Percentiles rank a stretch among this genome's conserved stretches.
These are phyloP conservation scores for Donacobius atricapilla DNA, from an alignment of 2,113 vertebrate genomes.

Conservation along the genomic window DNA sequence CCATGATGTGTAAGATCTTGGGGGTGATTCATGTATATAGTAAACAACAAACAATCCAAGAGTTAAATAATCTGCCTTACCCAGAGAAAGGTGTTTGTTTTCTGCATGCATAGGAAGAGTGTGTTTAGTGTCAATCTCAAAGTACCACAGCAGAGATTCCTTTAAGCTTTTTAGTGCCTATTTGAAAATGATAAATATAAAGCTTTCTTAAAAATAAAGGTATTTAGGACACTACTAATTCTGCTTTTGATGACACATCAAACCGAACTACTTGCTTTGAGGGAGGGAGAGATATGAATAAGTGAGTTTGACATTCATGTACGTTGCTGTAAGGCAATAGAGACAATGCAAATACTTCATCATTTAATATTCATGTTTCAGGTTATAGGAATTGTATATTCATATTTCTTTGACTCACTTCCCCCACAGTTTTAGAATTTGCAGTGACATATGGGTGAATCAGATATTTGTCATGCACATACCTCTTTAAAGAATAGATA, in stretches of 20 bases:
- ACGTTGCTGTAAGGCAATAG: neutral
- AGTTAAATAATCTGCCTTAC: neutral
- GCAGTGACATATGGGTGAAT: slow-evolving; percentile 33
- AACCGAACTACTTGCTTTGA: neutral
- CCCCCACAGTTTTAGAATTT: slow-evolving; percentile 42
- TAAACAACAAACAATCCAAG: neutral
- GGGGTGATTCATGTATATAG: neutral
- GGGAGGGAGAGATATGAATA: neutral
- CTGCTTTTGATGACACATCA: slow-evolving; percentile 22
- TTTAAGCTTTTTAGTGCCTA: neutral
- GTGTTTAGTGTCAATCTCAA: neutral
- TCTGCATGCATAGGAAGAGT: neutral
- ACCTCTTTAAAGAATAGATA: slow-evolving; percentile 15
- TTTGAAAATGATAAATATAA: neutral
- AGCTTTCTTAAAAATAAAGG: neutral
- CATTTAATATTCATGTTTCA: slow-evolving; percentile 38
- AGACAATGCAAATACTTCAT: slow-evolving; percentile 43
- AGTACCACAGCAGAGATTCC: neutral
- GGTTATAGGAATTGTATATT: slow-evolving; percentile 12
- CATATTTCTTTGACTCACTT: slow-evolving; percentile 49
- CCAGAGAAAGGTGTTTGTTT: neutral
- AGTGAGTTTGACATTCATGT: slow-evolving; percentile 23
- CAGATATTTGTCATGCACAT: slow-evolving; percentile 11
- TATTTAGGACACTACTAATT: neutral
- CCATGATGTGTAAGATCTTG: neutral